Evolutionary conservation across 2,888 invertebrate species (phyloP), one percentile per base, ranked within the genome.

Genomic region (Ypsolopha sequella): DNA sequence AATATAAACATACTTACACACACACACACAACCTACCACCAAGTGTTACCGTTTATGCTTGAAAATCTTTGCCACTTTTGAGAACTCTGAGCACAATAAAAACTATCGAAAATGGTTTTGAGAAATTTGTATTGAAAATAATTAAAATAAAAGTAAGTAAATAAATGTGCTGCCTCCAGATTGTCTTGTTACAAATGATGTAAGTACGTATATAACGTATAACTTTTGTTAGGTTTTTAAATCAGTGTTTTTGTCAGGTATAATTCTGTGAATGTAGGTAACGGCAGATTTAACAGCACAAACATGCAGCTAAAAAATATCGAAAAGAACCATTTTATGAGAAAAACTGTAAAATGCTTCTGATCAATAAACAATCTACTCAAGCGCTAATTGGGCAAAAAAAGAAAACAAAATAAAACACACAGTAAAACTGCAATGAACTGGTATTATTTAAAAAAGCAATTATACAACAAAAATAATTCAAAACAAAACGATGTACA

Each of bases 401-500:
- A 63, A 61, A 55, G 66, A 71, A 75, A 67, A 56, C 57, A 77
- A 82, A 86, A 88, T 89, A 89, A 88, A 87, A 88, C 88, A 88
- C 88, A 87, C 89, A 86, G 74, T 87, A 88, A 90, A 90, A 90
- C 90, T 90, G 89, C 89, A 88, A 87, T 89, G 89, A 90, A 90
- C 87, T 91, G 90, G 89, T 91, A 90, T 90, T 90, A 91, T 91
- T 90, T 89, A 90, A 90, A 84, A 89, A 91, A 90, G 90, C 90
- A 90, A 90, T 88, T 90, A 89, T 89, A 91, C 91, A 90, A 91
- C 91, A 90, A 90, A 89, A 89, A 89, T 89, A 90, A 90, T 88
- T 88, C 88, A 90, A 90, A 91, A 90, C 90, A 91, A 91, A 91
- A 91, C 90, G 90, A 90, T 90, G 89, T 90, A 90, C 90, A 90